Evolutionary conservation across 1,140 invertebrate genomes (phyloP).

Genomic region (Drosophila funebris): DNA sequence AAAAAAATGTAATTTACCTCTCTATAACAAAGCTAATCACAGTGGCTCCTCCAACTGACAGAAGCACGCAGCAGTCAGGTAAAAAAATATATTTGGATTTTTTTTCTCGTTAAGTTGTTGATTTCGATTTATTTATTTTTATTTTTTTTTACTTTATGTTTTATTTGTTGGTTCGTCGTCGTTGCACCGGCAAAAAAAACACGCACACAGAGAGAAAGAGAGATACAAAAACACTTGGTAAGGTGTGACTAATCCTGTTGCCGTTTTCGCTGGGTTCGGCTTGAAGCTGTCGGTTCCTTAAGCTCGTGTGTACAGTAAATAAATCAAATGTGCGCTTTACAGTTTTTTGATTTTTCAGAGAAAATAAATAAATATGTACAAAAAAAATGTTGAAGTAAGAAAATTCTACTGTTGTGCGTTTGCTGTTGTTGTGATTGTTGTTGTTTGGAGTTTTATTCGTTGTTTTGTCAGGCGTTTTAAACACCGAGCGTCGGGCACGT

Average conservation of each 20-base stretch:
- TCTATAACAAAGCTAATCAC: conserved; percentile 23
- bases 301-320: conserved; percentile 32
- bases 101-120: conserved; percentile 13
- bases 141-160: conserved; percentile 1
- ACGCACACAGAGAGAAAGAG: conserved; percentile 1
- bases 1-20: conserved; percentile 33
- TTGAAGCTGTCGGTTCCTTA: conserved; percentile 14
- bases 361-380: conserved; percentile 30
- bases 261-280: conserved; percentile 21
- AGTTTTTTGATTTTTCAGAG: neutral
- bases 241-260: conserved; percentile 65
- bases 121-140: conserved; percentile 28
- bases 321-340: conserved; percentile 35
- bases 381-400: conserved; percentile 33
- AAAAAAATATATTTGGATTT: conserved; percentile 16
- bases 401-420: conserved; percentile 20
- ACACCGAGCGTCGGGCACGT: conserved; percentile 75
- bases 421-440: conserved; percentile 24
- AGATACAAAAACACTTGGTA: conserved; percentile 41
- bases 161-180: conserved; percentile 9
- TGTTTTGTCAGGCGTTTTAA: conserved; percentile 29
- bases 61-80: conserved; percentile 11
- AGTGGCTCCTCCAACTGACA: conserved; percentile 31
- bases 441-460: conserved; percentile 32
- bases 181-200: conserved; percentile 52